A percentile compares a stretch with the other conserved stretches of the same genome.
These are phyloP conservation scores for Pegoplata infirma DNA, from an alignment of 2,888 invertebrate species.

Conservation along the genomic window DNA sequence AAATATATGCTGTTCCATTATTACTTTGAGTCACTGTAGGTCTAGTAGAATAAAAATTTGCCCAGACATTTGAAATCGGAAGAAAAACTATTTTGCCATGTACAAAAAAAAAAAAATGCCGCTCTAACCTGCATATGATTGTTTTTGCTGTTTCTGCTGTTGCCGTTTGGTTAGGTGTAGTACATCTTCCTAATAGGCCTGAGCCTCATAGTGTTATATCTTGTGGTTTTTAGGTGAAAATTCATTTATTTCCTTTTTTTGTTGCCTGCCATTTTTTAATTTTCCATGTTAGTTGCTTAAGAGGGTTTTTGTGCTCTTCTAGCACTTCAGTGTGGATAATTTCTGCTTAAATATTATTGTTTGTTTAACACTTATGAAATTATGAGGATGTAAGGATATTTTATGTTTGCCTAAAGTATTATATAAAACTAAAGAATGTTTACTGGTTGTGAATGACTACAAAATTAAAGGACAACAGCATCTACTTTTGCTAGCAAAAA, in stretches of 20 bases:
- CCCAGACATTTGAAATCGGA: too few species aligned
- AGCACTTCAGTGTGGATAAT: not conserved
- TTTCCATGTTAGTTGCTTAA: not conserved
- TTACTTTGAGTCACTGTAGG: too few species aligned
- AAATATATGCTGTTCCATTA: too few species aligned
- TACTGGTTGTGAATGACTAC: too few species aligned
- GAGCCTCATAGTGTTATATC: not conserved
- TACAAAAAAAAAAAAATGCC: too few species aligned
- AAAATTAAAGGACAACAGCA: not conserved
- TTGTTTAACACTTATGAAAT: slow-evolving; percentile 31
- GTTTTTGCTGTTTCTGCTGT: not conserved
- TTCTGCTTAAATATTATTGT: slow-evolving; percentile 35
- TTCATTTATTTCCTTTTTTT: not conserved
- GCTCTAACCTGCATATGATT: not conserved
- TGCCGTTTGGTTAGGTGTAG: not conserved
- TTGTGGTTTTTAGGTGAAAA: not conserved
- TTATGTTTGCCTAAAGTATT: not conserved
- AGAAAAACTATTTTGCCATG: too few species aligned
- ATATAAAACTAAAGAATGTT: not conserved
- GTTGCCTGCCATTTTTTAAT: not conserved
- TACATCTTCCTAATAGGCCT: not conserved
- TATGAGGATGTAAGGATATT: slow-evolving; percentile 15
- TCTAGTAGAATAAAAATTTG: too few species aligned
- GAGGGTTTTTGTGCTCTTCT: not conserved
- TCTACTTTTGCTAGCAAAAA: not conserved